A percentile compares a stretch with the other conserved stretches of the same genome.
Conservation (phyloP, 1,140 invertebrate species). For the Hyposmocoma kahamanoa region DNA sequence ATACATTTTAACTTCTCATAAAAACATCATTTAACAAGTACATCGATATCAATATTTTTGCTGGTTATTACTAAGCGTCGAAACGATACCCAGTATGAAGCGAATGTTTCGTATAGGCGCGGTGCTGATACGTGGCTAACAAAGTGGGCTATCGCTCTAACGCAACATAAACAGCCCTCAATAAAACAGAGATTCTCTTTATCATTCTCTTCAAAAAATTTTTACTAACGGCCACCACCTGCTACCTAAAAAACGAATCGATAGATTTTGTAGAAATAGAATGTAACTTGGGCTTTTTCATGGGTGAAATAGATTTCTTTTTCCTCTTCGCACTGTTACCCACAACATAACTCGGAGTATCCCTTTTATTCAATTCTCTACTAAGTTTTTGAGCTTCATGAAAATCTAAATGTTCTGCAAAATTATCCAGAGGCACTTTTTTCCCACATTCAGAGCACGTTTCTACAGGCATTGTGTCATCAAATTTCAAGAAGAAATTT, state of each 20-base stretch:
- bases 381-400: conserved; percentile 81
- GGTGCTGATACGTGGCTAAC: no score
- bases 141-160: no score
- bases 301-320: conserved; percentile 43
- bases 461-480: conserved; percentile 47
- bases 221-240: no score
- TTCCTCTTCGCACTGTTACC: conserved; percentile 42
- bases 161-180: no score
- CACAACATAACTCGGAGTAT: conserved; percentile 8
- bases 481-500: conserved; percentile 50
- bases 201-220: no score
- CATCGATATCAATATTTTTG: no score
- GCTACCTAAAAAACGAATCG: conserved; percentile 48
- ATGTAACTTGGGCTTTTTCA: conserved; percentile 48
- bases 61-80: no score
- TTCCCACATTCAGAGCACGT: conserved; percentile 78
- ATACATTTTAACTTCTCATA: no score
- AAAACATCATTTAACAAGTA: no score
- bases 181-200: no score
- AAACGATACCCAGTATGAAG: no score
- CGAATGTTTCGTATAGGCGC: no score
- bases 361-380: conserved; percentile 44
- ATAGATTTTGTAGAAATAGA: conserved; percentile 47
- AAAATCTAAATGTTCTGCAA: conserved; percentile 80
- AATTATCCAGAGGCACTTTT: conserved; percentile 73